These are phyloP conservation scores for Aptenodytes forsteri DNA, from an alignment of 2,113 vertebrate species.

Conservation along the genomic window DNA sequence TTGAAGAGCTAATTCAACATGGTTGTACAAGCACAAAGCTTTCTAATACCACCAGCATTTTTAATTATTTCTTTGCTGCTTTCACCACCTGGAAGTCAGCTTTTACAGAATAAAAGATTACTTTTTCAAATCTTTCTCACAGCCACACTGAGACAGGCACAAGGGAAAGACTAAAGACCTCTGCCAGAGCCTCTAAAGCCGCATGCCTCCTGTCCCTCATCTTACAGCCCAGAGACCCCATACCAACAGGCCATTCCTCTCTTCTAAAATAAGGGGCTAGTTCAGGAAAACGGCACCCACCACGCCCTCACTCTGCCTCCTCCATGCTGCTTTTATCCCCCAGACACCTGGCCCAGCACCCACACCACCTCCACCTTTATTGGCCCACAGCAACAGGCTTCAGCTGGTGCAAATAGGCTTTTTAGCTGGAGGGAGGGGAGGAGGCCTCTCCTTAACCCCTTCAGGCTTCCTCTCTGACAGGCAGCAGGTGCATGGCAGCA, in stretches of 20 bases:
- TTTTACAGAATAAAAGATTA: neutral
- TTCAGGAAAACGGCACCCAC: neutral
- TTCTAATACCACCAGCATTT: neutral
- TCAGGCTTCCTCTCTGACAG: too few relatives aligned
- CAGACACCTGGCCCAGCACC: too few relatives aligned
- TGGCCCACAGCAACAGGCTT: neutral
- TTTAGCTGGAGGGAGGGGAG: too few relatives aligned
- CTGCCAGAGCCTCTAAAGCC: neutral
- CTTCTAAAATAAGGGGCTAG: rapidly evolving
- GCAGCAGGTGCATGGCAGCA: neutral
- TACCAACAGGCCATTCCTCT: rapidly evolving
- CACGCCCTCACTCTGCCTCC: rapidly evolving
- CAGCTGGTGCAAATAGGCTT: neutral
- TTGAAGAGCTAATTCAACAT: neutral
- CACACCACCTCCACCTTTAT: rapidly evolving
- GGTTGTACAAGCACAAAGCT: neutral
- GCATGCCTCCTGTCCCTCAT: rapidly evolving
- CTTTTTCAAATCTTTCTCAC: neutral
- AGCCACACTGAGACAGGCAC: neutral
- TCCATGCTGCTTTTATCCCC: rapidly evolving
- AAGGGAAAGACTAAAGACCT: neutral
- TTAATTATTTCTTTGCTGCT: neutral
- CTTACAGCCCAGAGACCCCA: neutral
- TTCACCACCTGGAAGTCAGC: neutral
- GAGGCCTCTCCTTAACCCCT: neutral